A percentile compares a stretch with the other conserved stretches of the same genome.
These are phyloP conservation scores for Hydrozoanthus tunicans DNA, from an alignment of 64 coral and sea anemone genomes.

Conservation along the genomic window DNA sequence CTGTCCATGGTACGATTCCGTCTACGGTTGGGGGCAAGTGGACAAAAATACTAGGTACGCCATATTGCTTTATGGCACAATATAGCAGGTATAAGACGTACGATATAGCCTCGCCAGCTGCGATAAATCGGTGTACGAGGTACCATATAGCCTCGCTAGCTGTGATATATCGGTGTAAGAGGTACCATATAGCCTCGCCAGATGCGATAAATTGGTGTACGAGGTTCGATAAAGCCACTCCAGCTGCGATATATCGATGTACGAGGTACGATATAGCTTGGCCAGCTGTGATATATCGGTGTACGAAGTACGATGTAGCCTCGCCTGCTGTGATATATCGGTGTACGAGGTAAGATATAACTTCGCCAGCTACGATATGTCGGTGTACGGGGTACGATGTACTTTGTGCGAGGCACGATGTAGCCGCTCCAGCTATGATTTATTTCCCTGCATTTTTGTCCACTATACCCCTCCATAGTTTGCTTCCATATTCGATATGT, in stretches of 20 bases:
- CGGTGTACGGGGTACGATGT: neutral
- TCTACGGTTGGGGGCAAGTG: neutral
- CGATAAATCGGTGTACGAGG: neutral
- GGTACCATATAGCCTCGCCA: neutral
- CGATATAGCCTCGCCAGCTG: neutral
- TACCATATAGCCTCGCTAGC: neutral
- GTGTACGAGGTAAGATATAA: neutral
- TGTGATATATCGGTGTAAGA: neutral
- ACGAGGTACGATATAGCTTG: neutral
- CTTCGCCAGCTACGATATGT: neutral
- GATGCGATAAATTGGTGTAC: neutral
- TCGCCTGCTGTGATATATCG: neutral
- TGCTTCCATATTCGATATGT: slow-evolving; percentile 6
- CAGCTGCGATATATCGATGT: neutral
- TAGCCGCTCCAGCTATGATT: too few species aligned
- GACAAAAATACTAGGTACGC: slow-evolving; percentile 3
- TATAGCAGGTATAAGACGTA: neutral
- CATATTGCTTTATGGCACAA: neutral
- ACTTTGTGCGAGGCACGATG: neutral
- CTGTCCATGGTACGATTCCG: slow-evolving; percentile 8
- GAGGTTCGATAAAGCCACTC: neutral
- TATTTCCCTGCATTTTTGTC: too few species aligned
- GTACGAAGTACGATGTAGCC: neutral
- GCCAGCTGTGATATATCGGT: slow-evolving; percentile 1
- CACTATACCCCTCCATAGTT: neutral